Base-by-base conservation (phyloP, 1,140 invertebrate species). In the Teleogryllus occipitalis region DNA sequence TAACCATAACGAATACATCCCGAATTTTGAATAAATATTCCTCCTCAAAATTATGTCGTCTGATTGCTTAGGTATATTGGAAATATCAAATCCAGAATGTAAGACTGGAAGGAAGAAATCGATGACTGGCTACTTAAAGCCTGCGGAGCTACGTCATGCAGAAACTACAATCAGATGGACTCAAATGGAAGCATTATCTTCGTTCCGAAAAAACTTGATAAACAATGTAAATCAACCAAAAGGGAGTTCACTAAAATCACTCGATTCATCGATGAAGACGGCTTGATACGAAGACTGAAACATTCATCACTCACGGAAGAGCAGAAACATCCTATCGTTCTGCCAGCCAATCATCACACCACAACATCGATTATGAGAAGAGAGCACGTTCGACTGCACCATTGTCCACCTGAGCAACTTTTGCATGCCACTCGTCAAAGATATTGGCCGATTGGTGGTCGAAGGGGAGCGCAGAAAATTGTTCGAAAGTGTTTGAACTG, bases 401-500 rank as follows among this genome's bases (percentile, higher is more conserved):
- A 87, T 80, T 81, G 80, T 48, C 83, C 83, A 15, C 80, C 83
- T 46, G 83, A 82, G 0, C n/a, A 81, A 2, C 73, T 85, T 15
- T 80, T 82, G 73, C 80, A 81, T 7, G 78, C 81, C 8, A 18
- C 85, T 10, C 27, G 84, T 21, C 22, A 82, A 22, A 82, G 83
- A 76, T 86, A 84, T 78, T 85, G 85, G 85, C 82, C 84, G 27
- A 73, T 83, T 6, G 74, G 75, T 7, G 80, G 81, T 6, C 78
- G 83, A 80, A 81, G 80, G 80, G 15, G 81, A 39, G 82, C 83
- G 10, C 72, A 82, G 76, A 78, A 81, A 8, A 79, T 80, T 27
- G 27, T 85, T 7, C 78, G 82, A 7, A 82, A 83, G 18, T 86
- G 85, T 76, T n/a, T 84, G 0, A 81, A 46, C 21, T 86, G 85